A percentile compares a stretch with the other conserved stretches of the same genome.
Evolutionary conservation across 1,140 invertebrate genomes (phyloP).

Genomic region (Heliconius himera): DNA sequence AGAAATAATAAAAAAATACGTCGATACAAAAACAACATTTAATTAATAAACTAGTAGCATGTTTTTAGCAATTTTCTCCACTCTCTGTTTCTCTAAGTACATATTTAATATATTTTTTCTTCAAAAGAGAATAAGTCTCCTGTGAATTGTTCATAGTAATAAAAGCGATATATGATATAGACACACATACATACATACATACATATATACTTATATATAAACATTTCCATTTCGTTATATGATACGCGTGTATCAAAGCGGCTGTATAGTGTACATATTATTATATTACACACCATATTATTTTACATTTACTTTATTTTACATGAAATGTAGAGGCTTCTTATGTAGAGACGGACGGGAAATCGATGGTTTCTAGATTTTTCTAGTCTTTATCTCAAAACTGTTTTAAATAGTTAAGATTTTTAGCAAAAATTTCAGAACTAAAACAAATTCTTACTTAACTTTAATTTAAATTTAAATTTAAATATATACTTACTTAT

Average conservation of each 20-base stretch:
- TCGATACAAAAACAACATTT: too few species aligned
- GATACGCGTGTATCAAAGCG: background rate
- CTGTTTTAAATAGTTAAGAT: too few species aligned
- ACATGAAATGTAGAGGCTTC: background rate
- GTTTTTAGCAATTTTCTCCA: too few species aligned
- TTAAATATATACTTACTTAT: too few species aligned
- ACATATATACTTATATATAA: background rate
- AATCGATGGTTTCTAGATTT: background rate
- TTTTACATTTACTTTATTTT: conserved; percentile 16
- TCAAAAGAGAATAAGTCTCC: too few species aligned
- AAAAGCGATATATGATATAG: background rate
- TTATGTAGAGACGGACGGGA: background rate
- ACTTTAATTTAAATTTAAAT: too few species aligned
- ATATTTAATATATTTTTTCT: too few species aligned
- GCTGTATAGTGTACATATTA: background rate
- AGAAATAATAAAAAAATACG: too few species aligned
- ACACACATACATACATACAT: background rate
- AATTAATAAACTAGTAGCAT: too few species aligned
- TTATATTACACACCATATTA: conserved; percentile 22
- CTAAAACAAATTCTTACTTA: too few species aligned
- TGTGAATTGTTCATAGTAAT: background rate
- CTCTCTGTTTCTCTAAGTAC: too few species aligned
- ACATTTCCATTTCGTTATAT: background rate
- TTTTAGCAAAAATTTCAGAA: too few species aligned
- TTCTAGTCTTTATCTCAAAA: background rate